Conservation (phyloP, 1,140 invertebrate species). For the Papilio glaucus region DNA sequence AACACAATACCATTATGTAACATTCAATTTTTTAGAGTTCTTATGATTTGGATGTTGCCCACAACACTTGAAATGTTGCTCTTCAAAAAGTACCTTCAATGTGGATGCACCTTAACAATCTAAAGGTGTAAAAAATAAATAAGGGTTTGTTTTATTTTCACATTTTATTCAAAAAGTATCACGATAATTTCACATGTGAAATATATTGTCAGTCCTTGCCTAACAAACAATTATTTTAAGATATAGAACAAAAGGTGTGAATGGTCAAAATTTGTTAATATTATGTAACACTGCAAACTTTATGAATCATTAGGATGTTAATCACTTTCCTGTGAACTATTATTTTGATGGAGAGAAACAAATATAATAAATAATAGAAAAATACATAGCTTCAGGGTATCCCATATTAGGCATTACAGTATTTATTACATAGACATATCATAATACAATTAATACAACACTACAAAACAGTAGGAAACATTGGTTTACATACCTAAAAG, state of each 20-base stretch:
- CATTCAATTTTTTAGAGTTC: no score
- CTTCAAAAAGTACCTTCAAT: no score
- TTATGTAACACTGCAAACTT: constrained; percentile 27
- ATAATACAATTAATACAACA: constrained; percentile 36
- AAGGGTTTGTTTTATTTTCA: constrained; percentile 50
- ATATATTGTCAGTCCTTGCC: constrained; percentile 73
- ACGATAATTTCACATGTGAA: constrained; percentile 71
- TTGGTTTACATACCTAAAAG: constrained; percentile 34
- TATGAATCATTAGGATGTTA: constrained; percentile 1
- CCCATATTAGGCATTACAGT: constrained; percentile 25
- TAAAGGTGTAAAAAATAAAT: background rate
- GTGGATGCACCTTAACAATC: no score
- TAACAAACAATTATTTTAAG: constrained; percentile 49
- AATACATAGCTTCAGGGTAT: constrained; percentile 22
- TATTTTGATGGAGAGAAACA: background rate
- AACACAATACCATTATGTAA: no score
- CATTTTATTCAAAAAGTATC: constrained; percentile 75
- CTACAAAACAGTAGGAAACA: constrained; percentile 31
- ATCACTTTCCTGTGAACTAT: background rate
- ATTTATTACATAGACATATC: constrained; percentile 33
- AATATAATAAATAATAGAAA: constrained; percentile 34
- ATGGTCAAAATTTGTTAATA: constrained; percentile 21
- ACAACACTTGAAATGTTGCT: no score
- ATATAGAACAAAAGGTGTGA: constrained; percentile 40
- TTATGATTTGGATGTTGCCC: no score